phyloP scores from a whole-genome alignment of 2,888 invertebrate genomes.

The Rhingia rostrata region DNA sequence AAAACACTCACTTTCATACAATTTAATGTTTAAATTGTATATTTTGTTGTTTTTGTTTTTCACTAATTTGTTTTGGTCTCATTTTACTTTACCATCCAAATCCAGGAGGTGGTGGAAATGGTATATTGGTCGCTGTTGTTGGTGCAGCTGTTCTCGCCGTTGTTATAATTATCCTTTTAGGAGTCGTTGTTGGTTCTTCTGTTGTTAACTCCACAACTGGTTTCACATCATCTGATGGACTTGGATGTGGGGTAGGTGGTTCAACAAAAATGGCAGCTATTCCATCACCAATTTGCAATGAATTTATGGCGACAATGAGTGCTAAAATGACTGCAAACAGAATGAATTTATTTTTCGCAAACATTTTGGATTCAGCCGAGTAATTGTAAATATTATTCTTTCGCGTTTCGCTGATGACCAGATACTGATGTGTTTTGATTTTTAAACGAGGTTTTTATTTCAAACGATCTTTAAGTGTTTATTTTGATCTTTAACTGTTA shows the following conservation, averaged over 20 bases:
- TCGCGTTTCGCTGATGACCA: not conserved
- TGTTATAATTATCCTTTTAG: not conserved
- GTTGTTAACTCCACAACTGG: not conserved
- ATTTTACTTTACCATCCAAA: not conserved
- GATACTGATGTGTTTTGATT: slow-evolving; percentile 2
- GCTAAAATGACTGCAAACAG: not conserved
- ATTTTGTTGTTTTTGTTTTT: no score
- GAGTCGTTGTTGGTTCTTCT: not conserved
- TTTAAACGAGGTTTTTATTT: not conserved
- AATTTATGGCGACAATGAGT: not conserved
- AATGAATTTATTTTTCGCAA: not conserved
- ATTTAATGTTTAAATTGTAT: no score
- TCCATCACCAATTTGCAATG: not conserved
- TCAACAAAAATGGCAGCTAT: not conserved
- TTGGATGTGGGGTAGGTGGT: not conserved
- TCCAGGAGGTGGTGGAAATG: not conserved
- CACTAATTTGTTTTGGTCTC: no score
- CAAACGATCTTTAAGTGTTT: not conserved
- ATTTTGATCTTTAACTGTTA: no score
- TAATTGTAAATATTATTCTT: not conserved
- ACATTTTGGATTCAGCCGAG: not conserved
- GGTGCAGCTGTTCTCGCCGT: not conserved
- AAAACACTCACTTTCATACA: no score
- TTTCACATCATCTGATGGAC: not conserved
- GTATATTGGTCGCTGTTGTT: not conserved